Percentiles rank a stretch among this genome's conserved stretches.
Evolutionary conservation across 53 echinoderm and acorn worm genomes (phyloP).

Genomic region (Apostichopus leukothele): DNA sequence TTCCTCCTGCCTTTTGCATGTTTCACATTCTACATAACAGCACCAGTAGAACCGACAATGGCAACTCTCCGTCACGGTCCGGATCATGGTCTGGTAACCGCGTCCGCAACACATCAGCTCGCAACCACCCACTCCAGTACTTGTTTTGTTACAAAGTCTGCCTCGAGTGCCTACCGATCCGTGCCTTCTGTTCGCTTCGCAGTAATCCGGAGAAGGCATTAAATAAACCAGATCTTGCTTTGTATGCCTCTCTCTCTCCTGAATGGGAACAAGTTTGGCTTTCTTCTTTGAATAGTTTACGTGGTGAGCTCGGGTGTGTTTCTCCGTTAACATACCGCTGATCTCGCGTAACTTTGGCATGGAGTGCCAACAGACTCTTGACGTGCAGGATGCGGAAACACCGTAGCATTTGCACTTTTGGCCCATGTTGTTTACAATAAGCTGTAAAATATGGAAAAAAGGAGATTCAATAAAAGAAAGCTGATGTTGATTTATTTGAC

Average conservation of each 20-base stretch:
- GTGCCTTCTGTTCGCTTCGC: constrained; percentile 87
- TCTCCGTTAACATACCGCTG: constrained; percentile 55
- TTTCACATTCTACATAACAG: constrained; percentile 94
- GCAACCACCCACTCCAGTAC: constrained; percentile 72
- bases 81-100: constrained; percentile 91
- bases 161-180: constrained; percentile 95
- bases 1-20: constrained; percentile 68
- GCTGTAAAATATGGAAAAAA: constrained; percentile 51
- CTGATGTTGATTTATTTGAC: neutral
- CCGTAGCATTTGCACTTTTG: constrained; percentile 96
- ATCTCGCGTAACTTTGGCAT: constrained; percentile 86
- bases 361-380: constrained; percentile 93
- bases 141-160: constrained; percentile 91
- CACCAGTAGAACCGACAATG: constrained; percentile 96
- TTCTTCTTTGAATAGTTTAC: constrained; percentile 72
- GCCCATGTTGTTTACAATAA: constrained; percentile 82
- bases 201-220: constrained; percentile 79
- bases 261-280: constrained; percentile 65
- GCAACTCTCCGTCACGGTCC: constrained; percentile 80
- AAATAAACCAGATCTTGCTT: constrained; percentile 86
- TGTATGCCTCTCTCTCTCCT: constrained; percentile 59
- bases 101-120: constrained; percentile 87
- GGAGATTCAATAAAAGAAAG: neutral
- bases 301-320: constrained; percentile 60
- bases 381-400: constrained; percentile 94